Conservation (phyloP, 2,113 vertebrate genomes). For the Chionis minor region DNA sequence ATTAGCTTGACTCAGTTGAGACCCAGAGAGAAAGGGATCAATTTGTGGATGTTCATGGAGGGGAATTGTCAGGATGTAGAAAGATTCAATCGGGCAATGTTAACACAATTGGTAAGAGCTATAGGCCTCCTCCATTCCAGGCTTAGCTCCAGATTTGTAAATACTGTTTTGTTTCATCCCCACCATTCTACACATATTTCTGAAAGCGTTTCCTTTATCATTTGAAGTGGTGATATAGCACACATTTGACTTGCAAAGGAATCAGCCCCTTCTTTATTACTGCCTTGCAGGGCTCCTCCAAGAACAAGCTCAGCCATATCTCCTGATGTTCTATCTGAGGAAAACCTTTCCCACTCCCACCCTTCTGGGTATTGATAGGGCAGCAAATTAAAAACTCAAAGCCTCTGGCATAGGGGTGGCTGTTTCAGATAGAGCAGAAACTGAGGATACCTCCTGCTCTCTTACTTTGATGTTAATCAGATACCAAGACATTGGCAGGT, state of each 20-base stretch:
- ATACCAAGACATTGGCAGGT: background rate
- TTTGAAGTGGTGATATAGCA: background rate
- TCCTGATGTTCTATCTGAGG: background rate
- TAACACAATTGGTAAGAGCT: background rate
- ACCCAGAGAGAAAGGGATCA: background rate
- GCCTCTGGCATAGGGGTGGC: background rate
- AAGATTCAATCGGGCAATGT: background rate
- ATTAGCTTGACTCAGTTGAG: background rate
- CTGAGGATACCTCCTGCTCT: background rate
- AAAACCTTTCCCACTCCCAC: slow-evolving; percentile 26
- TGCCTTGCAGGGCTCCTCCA: slow-evolving; percentile 14
- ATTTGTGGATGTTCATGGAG: background rate
- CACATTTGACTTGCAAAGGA: slow-evolving; percentile 3
- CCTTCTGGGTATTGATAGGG: background rate
- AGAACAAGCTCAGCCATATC: slow-evolving; percentile 9
- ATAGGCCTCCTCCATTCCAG: background rate
- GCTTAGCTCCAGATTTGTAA: background rate
- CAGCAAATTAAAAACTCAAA: slow-evolving; percentile 38
- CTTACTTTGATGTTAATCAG: slow-evolving; percentile 26
- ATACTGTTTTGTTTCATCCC: background rate
- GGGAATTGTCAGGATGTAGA: background rate
- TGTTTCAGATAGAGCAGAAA: background rate
- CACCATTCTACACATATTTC: background rate
- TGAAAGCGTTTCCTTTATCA: background rate
- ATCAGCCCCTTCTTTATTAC: background rate